These are phyloP conservation scores for Daphoenositta chrysoptera DNA, from an alignment of 2,113 vertebrate species.

Conservation along the genomic window DNA sequence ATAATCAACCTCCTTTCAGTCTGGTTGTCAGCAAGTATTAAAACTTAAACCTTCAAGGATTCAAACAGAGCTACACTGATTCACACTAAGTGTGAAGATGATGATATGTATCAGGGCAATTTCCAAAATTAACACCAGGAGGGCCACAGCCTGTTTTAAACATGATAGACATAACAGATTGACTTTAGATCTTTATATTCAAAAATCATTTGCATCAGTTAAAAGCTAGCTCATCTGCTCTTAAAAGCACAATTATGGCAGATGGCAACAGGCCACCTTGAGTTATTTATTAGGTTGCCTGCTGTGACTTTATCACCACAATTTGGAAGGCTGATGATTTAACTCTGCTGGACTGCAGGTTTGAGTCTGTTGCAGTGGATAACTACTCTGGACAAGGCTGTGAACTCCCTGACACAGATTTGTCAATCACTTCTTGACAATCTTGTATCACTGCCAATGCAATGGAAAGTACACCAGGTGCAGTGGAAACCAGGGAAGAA, in stretches of 20 bases:
- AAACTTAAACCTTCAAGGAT: neutral
- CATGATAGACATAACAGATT: neutral
- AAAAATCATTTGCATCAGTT: neutral
- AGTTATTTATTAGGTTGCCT: slow-evolving; percentile 8
- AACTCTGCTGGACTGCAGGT: neutral
- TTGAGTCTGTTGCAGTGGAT: neutral
- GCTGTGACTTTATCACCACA: neutral
- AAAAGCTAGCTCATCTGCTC: neutral
- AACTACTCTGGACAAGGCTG: slow-evolving; percentile 3
- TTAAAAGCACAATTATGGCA: neutral
- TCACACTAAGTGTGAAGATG: neutral
- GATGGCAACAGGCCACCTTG: neutral
- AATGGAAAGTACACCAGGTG: neutral
- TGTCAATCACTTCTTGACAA: slow-evolving; percentile 1
- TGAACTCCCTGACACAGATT: neutral
- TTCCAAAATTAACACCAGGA: slow-evolving; percentile 21
- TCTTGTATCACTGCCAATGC: neutral
- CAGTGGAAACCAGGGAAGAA: neutral
- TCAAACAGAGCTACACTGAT: neutral
- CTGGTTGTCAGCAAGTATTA: neutral
- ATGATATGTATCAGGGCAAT: neutral
- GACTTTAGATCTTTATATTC: neutral
- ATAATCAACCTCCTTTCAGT: neutral
- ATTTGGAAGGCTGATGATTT: neutral
- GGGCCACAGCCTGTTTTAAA: neutral